Conservation (phyloP, 1,140 invertebrate genomes). For the Hylaeus anthracinus region DNA sequence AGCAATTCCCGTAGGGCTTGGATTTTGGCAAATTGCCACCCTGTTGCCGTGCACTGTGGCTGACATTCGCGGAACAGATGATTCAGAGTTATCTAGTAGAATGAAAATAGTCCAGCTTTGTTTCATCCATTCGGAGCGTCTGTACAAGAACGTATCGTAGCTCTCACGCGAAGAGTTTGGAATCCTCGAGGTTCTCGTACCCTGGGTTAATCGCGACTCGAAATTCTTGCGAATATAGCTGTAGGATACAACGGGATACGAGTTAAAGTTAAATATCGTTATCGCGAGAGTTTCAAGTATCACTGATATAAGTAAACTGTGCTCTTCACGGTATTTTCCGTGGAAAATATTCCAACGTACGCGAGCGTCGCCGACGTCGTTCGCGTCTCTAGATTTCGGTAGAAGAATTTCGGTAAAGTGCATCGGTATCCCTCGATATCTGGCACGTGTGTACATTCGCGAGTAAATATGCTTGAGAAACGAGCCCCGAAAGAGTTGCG, state of each 20-base stretch:
- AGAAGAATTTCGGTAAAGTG: constrained; percentile 43
- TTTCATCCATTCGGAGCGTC: no score
- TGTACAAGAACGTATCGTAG: no score
- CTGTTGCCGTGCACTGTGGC: no score
- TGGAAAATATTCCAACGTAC: background rate
- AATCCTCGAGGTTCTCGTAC: no score
- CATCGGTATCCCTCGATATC: constrained; percentile 40
- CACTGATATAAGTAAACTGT: background rate
- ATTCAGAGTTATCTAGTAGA: no score
- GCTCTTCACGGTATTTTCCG: background rate
- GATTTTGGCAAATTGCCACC: no score
- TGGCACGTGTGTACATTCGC: constrained; percentile 29
- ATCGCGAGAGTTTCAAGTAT: background rate
- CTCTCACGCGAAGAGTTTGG: background rate
- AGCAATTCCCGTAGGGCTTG: no score
- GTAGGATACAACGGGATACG: background rate
- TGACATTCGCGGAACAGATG: no score
- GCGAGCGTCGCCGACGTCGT: background rate
- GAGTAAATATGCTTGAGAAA: constrained; percentile 52
- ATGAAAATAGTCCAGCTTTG: no score
- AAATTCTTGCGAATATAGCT: no score
- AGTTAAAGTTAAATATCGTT: background rate
- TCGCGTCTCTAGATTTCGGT: background rate
- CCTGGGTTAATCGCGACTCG: background rate
- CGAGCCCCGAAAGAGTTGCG: constrained; percentile 34